Base-by-base conservation (phyloP, 2,888 invertebrate genomes). In the Octodonta nipae region DNA sequence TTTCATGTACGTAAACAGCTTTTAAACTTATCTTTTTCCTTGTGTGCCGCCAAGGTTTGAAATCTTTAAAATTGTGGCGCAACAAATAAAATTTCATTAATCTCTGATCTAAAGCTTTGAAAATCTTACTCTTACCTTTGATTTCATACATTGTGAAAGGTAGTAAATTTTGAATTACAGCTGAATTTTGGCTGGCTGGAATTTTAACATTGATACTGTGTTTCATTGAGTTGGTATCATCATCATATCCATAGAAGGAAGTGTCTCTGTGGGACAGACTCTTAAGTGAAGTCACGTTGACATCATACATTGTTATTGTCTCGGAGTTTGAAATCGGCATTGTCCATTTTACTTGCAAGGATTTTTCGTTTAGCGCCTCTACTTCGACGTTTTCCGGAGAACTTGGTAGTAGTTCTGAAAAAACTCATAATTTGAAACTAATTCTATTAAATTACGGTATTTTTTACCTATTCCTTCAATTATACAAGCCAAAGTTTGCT, bases 121-220 rank as follows among this genome's bases (percentile, higher is more conserved):
- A n/a, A n/a, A n/a, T n/a, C n/a, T n/a, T n/a, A n/a, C 24, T 24
- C 29, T 28, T 32, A 43, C 43, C 43, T 32, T 24, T 70, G 4
- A 85, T 68, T 50, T 85, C 82, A 55, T 86, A 86, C 85, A 85
- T 85, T 1, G 83, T 84, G 50, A 80, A 78, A 0, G 85, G 80
- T 7, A 67, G 65, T 17, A 86, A 62, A 51, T 77, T 70, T 44
- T 70, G 71, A 2, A 84, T 52, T 1, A 72, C 58, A 0, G 75
- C 63, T 31, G 60, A 67, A 2, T 71, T 76, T 44, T 69, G 68
- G 40, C 70, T 71, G 3, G 67, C 65, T 2, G 68, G 66, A 1
- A 81, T 77, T 50, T 66, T 71, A 31, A 65, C 38, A 4, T 28
- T 28, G 4, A 41, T 32, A 11, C 28, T 35, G n/a, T 40, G 39